These are phyloP conservation scores for Crotophaga sulcirostris DNA, from an alignment of 2,113 vertebrate species.

Conservation along the genomic window DNA sequence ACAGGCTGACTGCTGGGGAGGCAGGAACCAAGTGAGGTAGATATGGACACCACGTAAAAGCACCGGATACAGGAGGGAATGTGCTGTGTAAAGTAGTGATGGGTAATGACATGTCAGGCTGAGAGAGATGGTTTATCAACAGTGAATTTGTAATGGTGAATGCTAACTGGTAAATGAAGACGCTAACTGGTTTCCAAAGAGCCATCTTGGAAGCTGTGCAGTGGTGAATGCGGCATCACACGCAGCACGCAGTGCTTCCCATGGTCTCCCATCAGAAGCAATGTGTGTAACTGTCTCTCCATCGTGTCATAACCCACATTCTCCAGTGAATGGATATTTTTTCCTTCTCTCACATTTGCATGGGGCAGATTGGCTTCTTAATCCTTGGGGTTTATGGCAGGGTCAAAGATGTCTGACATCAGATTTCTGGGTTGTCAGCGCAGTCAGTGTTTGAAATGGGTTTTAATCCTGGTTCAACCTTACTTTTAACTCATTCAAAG, in stretches of 20 bases:
- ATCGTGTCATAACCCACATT: background rate
- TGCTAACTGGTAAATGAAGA: background rate
- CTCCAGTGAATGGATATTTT: background rate
- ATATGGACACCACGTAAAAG: background rate
- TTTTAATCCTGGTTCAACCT: background rate
- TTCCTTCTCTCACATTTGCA: background rate
- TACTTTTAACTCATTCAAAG: background rate
- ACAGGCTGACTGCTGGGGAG: background rate
- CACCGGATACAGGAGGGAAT: background rate
- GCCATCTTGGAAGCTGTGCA: background rate
- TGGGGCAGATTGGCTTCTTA: background rate
- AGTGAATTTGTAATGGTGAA: background rate
- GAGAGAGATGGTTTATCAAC: background rate
- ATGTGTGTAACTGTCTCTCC: rapidly evolving
- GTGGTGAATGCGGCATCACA: rapidly evolving
- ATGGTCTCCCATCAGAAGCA: background rate
- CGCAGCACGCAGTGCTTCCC: background rate
- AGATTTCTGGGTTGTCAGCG: background rate
- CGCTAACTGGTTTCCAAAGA: background rate
- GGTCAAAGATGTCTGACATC: background rate
- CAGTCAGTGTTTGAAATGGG: background rate
- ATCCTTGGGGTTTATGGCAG: background rate
- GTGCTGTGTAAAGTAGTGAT: rapidly evolving
- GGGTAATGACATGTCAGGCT: background rate
- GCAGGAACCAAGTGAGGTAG: background rate